Evolutionary conservation across 2,888 invertebrate genomes (phyloP).

Genomic region (Polydrusus pterygomalis): DNA sequence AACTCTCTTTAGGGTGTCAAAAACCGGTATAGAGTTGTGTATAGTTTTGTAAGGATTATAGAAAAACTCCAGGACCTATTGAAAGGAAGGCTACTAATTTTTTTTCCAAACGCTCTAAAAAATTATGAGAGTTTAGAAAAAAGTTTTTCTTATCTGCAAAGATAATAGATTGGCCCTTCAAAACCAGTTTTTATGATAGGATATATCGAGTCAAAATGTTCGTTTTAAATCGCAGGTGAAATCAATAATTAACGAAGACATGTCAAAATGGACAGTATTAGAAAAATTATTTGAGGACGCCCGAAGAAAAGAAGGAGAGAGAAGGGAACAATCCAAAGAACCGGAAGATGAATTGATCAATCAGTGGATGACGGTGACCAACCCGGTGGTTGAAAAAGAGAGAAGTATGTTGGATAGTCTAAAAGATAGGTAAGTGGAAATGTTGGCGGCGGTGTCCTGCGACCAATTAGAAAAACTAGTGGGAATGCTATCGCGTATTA

Average conservation of each 20-base stretch:
- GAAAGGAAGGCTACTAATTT: too few relatives aligned
- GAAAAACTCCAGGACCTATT: too few relatives aligned
- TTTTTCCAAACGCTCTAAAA: too few relatives aligned
- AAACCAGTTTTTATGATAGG: too few relatives aligned
- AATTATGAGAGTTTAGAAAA: too few relatives aligned
- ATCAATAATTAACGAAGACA: constrained; percentile 72
- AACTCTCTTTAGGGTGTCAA: too few relatives aligned
- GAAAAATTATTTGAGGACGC: constrained; percentile 73
- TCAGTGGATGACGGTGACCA: constrained; percentile 74
- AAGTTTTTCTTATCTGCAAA: too few relatives aligned
- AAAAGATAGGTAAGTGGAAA: constrained; percentile 69
- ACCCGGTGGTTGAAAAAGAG: constrained; percentile 71
- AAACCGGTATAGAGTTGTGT: too few relatives aligned
- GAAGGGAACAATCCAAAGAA: constrained; percentile 48
- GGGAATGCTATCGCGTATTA: too few relatives aligned
- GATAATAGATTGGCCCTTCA: too few relatives aligned
- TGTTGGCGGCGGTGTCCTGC: not conserved
- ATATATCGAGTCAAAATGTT: not conserved
- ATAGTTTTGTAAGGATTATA: too few relatives aligned
- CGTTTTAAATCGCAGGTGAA: constrained; percentile 67
- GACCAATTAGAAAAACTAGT: too few relatives aligned
- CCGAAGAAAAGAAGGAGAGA: constrained; percentile 67
- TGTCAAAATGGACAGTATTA: constrained; percentile 70
- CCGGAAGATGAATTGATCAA: constrained; percentile 69
- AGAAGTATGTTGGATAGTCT: constrained; percentile 73